phyloP scores from a whole-genome alignment of 2,888 invertebrate species.

The Eristalis intricaria region DNA sequence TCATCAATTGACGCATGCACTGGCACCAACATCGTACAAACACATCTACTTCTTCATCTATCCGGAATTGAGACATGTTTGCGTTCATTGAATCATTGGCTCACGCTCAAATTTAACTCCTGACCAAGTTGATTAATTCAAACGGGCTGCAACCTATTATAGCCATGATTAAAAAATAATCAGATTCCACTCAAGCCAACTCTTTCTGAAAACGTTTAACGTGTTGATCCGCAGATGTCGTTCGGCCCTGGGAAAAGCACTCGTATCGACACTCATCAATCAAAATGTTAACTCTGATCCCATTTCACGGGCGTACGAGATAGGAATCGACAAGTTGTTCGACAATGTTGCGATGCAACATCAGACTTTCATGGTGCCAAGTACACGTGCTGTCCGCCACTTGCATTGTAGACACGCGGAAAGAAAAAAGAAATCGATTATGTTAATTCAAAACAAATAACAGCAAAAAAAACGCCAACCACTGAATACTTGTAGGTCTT shows the following conservation, averaged over 20 bases:
- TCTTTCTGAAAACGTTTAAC: too few species aligned
- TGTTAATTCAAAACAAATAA: neutral
- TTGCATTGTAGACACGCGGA: neutral
- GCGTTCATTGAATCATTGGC: too few species aligned
- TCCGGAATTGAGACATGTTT: too few species aligned
- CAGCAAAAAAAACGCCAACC: neutral
- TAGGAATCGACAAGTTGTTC: too few species aligned
- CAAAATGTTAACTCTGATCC: neutral
- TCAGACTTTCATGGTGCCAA: neutral
- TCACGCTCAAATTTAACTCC: too few species aligned
- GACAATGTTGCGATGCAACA: neutral
- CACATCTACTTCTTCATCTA: too few species aligned
- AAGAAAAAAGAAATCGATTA: conserved; percentile 8
- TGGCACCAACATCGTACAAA: neutral
- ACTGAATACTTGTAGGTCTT: conserved; percentile 3
- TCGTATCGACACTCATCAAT: neutral
- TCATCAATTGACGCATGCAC: neutral
- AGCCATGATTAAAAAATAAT: too few species aligned
- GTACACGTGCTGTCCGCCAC: neutral
- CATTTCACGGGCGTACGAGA: neutral
- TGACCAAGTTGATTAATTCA: too few species aligned
- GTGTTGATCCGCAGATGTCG: too few species aligned
- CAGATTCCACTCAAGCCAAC: too few species aligned
- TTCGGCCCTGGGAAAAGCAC: neutral
- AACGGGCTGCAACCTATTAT: too few species aligned